These are phyloP conservation scores for Phortica okadai DNA, from an alignment of 2,888 invertebrate species.

Conservation along the genomic window DNA sequence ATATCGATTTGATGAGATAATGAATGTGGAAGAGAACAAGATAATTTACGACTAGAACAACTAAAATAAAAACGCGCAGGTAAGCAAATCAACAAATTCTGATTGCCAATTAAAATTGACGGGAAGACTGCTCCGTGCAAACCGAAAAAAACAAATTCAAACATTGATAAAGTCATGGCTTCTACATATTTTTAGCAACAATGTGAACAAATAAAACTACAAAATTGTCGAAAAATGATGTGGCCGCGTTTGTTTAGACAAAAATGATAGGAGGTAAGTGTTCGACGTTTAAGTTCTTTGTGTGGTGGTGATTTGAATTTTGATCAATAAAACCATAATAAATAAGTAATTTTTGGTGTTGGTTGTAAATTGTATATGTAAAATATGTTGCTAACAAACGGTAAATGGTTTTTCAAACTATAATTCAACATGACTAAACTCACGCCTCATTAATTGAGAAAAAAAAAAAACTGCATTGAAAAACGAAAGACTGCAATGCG, in stretches of 20 bases:
- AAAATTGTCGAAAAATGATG: not conserved
- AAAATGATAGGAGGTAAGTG: slow-evolving; percentile 3
- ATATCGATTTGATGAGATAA: too few relatives aligned
- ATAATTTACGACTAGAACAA: not conserved
- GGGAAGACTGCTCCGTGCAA: too few relatives aligned
- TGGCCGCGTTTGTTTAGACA: not conserved
- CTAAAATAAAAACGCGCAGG: not conserved
- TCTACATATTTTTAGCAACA: not conserved
- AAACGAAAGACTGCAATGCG: slow-evolving; percentile 26
- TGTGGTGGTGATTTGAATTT: not conserved
- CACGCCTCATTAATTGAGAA: not conserved
- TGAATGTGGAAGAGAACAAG: not conserved
- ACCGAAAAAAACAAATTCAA: not conserved
- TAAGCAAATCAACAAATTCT: not conserved
- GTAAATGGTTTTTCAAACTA: too few relatives aligned
- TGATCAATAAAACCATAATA: not conserved
- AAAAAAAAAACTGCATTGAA: not conserved
- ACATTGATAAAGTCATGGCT: not conserved
- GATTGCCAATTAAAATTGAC: not conserved
- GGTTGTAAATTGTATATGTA: slow-evolving; percentile 12
- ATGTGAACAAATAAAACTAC: not conserved
- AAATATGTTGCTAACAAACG: not conserved
- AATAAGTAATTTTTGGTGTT: not conserved
- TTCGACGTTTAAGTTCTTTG: not conserved
- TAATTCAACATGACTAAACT: too few relatives aligned